These are phyloP conservation scores for Apodemus speciosus DNA, from an alignment of 2,113 vertebrate species.

Conservation along the genomic window DNA sequence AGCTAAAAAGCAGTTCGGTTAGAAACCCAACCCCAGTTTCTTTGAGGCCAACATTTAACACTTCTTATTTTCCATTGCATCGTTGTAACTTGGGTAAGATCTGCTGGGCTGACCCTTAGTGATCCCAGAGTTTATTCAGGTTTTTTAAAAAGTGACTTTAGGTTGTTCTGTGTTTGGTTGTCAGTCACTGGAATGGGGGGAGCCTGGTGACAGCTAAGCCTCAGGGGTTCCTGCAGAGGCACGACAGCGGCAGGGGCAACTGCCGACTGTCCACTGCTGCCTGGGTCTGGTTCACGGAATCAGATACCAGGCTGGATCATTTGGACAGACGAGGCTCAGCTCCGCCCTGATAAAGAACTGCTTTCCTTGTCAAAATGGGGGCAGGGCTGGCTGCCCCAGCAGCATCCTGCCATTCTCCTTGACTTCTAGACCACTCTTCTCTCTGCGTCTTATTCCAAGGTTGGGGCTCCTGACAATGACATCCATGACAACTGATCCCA, in stretches of 20 bases:
- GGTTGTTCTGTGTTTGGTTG: not conserved
- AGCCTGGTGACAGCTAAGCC: not conserved
- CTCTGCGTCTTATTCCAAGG: not conserved
- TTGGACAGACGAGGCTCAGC: not conserved
- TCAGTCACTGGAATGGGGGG: not conserved
- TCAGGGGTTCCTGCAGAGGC: not conserved
- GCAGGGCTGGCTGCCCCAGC: not conserved
- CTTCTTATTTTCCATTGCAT: conserved; percentile 25
- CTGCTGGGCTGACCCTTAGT: not conserved
- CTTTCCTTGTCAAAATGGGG: not conserved
- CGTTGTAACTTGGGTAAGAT: not conserved
- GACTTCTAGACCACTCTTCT: not conserved
- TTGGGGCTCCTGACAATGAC: not conserved
- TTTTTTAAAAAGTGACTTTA: not conserved
- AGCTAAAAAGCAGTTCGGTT: conserved; percentile 52
- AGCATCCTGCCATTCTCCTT: not conserved
- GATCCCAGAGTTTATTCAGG: conserved; percentile 12
- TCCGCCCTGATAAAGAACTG: not conserved
- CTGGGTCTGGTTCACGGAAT: not conserved
- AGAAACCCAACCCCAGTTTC: conserved; percentile 12
- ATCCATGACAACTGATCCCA: not conserved
- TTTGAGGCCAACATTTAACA: conserved; percentile 22
- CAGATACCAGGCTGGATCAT: not conserved
- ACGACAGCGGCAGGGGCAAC: accelerated
- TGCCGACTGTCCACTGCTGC: accelerated